Conservation (phyloP, 2,797 vertebrate species). For the Brachyrhaphis roseni region DNA sequence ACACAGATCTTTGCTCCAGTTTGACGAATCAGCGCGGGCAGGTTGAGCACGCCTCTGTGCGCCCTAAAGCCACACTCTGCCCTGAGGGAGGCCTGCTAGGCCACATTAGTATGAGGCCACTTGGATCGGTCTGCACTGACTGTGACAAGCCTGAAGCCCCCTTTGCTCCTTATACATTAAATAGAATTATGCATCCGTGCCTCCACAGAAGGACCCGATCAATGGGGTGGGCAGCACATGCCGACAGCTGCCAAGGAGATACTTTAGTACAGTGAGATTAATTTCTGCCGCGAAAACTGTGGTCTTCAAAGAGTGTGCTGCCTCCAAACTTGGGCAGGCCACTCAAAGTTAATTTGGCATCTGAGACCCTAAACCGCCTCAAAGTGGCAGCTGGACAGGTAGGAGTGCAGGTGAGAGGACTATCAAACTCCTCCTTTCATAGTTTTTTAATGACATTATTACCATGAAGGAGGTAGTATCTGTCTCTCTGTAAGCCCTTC, state of each 20-base stretch:
- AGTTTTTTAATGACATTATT: constrained; percentile 12
- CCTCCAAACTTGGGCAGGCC: constrained; percentile 41
- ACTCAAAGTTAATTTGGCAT: constrained; percentile 65
- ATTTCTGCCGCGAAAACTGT: constrained; percentile 55
- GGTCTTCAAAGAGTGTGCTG: constrained; percentile 53
- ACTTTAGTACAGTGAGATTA: constrained; percentile 68
- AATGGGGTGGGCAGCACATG: constrained; percentile 72
- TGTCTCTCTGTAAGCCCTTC: neutral
- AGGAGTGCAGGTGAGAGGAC: constrained; percentile 10
- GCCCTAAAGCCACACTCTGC: constrained; percentile 54
- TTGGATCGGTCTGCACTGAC: constrained; percentile 66
- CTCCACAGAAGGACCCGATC: constrained; percentile 70
- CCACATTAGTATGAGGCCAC: constrained; percentile 68
- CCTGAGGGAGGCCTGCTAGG: constrained; percentile 66
- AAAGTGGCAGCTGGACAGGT: constrained; percentile 36
- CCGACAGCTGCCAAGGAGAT: constrained; percentile 72
- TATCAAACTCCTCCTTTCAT: constrained; percentile 7
- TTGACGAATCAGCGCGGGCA: constrained; percentile 66
- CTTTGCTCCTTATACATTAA: constrained; percentile 76
- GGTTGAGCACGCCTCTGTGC: constrained; percentile 63
- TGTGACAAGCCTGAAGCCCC: constrained; percentile 64
- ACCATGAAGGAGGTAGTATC: neutral
- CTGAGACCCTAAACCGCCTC: constrained; percentile 8
- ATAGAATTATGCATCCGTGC: constrained; percentile 75
- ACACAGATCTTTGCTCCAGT: constrained; percentile 49